Base-by-base conservation (phyloP, 2,888 invertebrate species). In the Mythimna loreyi region DNA sequence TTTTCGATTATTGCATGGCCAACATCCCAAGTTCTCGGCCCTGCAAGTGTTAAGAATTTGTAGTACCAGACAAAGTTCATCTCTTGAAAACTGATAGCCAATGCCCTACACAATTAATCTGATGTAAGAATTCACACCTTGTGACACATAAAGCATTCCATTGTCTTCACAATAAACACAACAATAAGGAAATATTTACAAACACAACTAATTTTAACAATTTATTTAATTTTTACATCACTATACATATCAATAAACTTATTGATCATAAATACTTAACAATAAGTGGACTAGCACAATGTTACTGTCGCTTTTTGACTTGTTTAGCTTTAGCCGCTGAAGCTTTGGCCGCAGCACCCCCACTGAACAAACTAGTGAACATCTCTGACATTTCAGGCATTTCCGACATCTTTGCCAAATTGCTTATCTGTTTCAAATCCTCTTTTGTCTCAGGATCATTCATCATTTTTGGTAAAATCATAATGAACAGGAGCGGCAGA, bases 391-490 rank as follows among this genome's bases (percentile, higher is more conserved):
- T 97, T 94, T 99, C 99, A 3, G 99, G 98, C 97, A 99, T 97
- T 81, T 98, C 98, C 78, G 97, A 97, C 94, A 98, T 97, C 90
- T 97, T 97, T 1, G 97, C 97, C 86, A 98, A 96, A 90, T 97
- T 98, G 88, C 98, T 97, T 59, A 98, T 96, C 89, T 99, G 99
- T 93, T 99, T 98, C 96, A 99, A 97, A 94, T 99, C 99, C 93
- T 99, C 99, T 90, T 99, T 98, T 3, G 99, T 98, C 92, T 99
- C 99, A 6, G 99, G 99, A 93, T 99, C 99, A 89, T 99, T 99
- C 97, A 99, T 98, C 97, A 99, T 97, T 92, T 99, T 99, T 0
- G 99, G 99, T 86, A 99, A 93, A 75, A 99, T 96, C 97, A 99
- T 98, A 84, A 99, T 98, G 8, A 99, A 95, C 6, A 99, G 90